Evolutionary conservation across 2,113 vertebrate species (phyloP).

Genomic region (Semicossyphus pulcher): DNA sequence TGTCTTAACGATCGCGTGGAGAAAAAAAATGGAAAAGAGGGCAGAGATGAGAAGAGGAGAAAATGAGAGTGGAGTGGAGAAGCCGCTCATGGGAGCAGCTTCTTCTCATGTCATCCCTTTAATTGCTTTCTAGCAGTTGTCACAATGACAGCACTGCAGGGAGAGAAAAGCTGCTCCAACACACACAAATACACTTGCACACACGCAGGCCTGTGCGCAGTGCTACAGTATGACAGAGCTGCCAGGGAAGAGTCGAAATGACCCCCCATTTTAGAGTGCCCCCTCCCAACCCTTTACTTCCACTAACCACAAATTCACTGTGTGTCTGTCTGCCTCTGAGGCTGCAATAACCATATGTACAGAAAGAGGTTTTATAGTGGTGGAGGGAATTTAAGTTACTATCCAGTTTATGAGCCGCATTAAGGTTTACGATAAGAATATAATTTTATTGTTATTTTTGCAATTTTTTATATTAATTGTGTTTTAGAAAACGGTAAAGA

Average conservation of each 20-base stretch:
- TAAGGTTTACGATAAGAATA: constrained; percentile 56
- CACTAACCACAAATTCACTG: constrained; percentile 34
- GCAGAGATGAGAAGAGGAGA: constrained; percentile 61
- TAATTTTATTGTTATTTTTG: constrained; percentile 49
- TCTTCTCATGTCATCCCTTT: constrained; percentile 76
- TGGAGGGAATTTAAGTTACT: constrained; percentile 29
- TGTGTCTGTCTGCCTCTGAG: constrained; percentile 41
- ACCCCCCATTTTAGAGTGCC: constrained; percentile 43
- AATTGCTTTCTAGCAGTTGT: constrained; percentile 79
- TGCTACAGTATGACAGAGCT: constrained; percentile 52
- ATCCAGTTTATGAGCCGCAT: constrained; percentile 46
- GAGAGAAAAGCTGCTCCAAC: constrained; percentile 45
- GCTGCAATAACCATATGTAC: constrained; percentile 54
- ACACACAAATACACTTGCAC: constrained; percentile 25
- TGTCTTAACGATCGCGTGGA: constrained; percentile 28
- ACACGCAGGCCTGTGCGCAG: background rate
- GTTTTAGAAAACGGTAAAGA: background rate
- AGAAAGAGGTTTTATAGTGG: constrained; percentile 41
- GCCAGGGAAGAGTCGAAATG: constrained; percentile 54
- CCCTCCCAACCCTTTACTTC: background rate
- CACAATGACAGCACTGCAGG: constrained; percentile 75
- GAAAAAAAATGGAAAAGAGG: constrained; percentile 46
- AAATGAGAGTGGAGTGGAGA: constrained; percentile 68
- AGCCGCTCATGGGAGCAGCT: constrained; percentile 71
- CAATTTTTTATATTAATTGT: constrained; percentile 20